Conservation (phyloP, 2,888 invertebrate species). For the Drosophila testacea region DNA sequence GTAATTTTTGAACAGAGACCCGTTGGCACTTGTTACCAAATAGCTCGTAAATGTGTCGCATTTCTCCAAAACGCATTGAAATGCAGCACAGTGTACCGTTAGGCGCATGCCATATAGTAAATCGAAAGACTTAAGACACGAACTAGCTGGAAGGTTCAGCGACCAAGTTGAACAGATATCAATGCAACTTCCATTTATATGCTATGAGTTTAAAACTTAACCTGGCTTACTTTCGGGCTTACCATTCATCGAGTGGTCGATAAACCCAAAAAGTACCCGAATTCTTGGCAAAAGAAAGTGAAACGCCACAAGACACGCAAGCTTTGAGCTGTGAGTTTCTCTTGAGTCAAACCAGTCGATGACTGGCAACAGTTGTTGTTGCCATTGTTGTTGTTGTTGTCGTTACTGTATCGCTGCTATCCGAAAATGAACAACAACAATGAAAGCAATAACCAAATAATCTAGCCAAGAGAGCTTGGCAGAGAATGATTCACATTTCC, state of each 20-base stretch:
- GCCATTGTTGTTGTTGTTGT: background rate
- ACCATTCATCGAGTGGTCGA: conserved; percentile 51
- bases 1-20: conserved; percentile 26
- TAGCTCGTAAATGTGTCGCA: conserved; percentile 34
- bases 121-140: conserved; percentile 74
- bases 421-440: conserved; percentile 40
- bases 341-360: conserved; percentile 71
- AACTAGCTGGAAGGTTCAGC: conserved; percentile 68
- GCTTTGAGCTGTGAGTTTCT: conserved; percentile 61
- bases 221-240: conserved; percentile 33
- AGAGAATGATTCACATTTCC: conserved; percentile 61
- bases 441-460: conserved; percentile 34
- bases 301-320: conserved; percentile 54
- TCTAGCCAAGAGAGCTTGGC: conserved; percentile 26
- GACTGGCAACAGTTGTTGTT: conserved; percentile 44
- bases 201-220: conserved; percentile 11
- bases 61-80: conserved; percentile 52
- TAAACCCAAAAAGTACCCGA: conserved; percentile 63
- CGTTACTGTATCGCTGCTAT: conserved; percentile 1
- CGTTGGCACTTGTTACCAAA: conserved; percentile 64
- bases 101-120: conserved; percentile 19
- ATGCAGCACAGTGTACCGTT: conserved; percentile 57
- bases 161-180: conserved; percentile 9
- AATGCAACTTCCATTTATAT: conserved; percentile 9
- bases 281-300: conserved; percentile 78